These are phyloP conservation scores for Mimachlamys varia DNA, from an alignment of 2,888 invertebrate genomes.

Conservation along the genomic window DNA sequence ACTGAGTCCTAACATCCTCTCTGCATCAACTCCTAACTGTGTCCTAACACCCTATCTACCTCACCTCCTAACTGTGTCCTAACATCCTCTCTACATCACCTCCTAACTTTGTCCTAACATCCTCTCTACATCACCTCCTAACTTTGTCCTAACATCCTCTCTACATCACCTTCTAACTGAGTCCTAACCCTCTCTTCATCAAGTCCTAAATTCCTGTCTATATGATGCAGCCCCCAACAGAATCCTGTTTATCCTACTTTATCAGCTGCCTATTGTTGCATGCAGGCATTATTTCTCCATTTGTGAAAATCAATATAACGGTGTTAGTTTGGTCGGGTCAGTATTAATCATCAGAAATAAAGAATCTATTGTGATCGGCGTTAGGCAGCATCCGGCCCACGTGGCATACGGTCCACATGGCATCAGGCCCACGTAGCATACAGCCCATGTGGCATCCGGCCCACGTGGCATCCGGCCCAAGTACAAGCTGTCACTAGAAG, in stretches of 20 bases:
- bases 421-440: neutral
- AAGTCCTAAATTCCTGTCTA: neutral
- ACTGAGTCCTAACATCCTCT: too few species aligned
- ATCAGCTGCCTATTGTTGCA: neutral
- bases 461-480: neutral
- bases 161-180: neutral
- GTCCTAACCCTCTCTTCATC: neutral
- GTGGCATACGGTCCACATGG: neutral
- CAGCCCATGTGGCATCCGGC: neutral
- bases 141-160: neutral
- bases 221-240: neutral
- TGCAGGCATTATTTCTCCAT: neutral
- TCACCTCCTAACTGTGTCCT: neutral
- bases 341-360: neutral
- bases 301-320: constrained; percentile 8
- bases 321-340: neutral
- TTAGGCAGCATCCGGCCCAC: neutral
- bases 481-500: neutral
- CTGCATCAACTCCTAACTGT: too few species aligned
- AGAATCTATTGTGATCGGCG: too few species aligned
- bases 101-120: neutral
- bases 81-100: neutral
- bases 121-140: neutral
- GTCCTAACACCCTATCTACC: neutral
- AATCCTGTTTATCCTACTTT: neutral